Percentiles rank a stretch among this genome's conserved stretches.
phyloP scores from a whole-genome alignment of 2,113 vertebrate species.

The Caranx melampygus region DNA sequence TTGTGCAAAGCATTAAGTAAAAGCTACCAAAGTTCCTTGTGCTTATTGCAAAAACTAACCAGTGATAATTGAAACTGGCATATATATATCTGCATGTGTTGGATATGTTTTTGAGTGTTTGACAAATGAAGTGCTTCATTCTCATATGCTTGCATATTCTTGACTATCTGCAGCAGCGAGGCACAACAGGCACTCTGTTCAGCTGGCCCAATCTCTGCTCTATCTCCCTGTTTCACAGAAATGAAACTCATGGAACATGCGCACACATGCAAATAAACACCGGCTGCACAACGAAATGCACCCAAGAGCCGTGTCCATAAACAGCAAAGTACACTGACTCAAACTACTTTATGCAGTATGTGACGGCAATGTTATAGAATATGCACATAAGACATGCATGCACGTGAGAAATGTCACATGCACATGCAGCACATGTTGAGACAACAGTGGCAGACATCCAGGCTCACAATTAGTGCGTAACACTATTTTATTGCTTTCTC shows the following conservation, averaged over 20 bases:
- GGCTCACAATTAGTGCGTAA: neutral
- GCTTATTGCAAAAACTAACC: neutral
- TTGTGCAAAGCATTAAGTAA: neutral
- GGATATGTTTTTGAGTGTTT: neutral
- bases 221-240: constrained; percentile 68
- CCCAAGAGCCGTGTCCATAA: neutral
- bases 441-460: neutral
- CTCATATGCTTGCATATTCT: neutral
- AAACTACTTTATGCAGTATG: neutral
- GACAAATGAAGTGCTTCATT: neutral
- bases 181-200: neutral
- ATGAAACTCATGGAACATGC: constrained; percentile 65
- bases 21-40: neutral
- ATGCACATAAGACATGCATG: neutral
- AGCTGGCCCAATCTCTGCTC: neutral
- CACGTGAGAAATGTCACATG: neutral
- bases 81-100: neutral
- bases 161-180: neutral
- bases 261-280: neutral
- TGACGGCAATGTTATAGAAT: neutral
- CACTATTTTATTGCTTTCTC: too few relatives aligned
- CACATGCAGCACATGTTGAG: neutral
- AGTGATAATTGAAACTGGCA: neutral
- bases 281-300: neutral
- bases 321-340: neutral